These are phyloP conservation scores for Echeneis naucrates DNA, from an alignment of 2,797 vertebrate genomes.

Conservation along the genomic window DNA sequence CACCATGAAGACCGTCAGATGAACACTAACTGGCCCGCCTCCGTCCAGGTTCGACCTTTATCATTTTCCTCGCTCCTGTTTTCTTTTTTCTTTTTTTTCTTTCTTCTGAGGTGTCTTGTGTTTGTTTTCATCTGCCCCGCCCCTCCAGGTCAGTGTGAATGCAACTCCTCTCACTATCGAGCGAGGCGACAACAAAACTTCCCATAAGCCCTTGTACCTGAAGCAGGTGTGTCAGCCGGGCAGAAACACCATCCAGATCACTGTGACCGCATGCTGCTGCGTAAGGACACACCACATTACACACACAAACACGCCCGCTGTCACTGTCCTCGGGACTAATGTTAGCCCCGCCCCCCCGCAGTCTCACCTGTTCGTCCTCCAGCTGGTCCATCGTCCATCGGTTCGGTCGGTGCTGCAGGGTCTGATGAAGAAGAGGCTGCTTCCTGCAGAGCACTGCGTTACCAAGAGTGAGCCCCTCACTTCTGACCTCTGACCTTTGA, in stretches of 20 bases:
- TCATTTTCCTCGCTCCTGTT: too few relatives aligned
- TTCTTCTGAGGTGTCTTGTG: not conserved
- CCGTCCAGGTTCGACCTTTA: conserved; percentile 88
- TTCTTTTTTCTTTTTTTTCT: not conserved
- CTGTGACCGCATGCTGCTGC: conserved; percentile 94
- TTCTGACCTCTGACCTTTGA: too few relatives aligned
- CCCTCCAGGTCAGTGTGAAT: conserved; percentile 90
- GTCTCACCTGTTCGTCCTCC: conserved; percentile 95
- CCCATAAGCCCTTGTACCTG: conserved; percentile 93
- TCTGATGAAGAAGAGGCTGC: conserved; percentile 94
- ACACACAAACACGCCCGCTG: not conserved
- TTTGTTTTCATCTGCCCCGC: too few relatives aligned
- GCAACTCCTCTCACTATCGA: conserved; percentile 93
- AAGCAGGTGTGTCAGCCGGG: conserved; percentile 95
- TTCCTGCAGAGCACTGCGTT: conserved; percentile 94
- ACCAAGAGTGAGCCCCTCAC: conserved; percentile 85
- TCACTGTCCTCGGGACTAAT: not conserved
- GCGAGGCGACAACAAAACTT: conserved; percentile 94
- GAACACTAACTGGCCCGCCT: conserved; percentile 97
- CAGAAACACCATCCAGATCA: conserved; percentile 96
- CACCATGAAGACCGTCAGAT: conserved; percentile 95
- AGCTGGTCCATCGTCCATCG: conserved; percentile 92
- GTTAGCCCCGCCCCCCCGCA: conserved; percentile 51
- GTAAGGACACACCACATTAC: conserved; percentile 79
- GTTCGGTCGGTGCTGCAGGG: conserved; percentile 95